These are phyloP conservation scores for Hippoglossus stenolepis DNA, from an alignment of 2,113 vertebrate genomes.

Conservation along the genomic window DNA sequence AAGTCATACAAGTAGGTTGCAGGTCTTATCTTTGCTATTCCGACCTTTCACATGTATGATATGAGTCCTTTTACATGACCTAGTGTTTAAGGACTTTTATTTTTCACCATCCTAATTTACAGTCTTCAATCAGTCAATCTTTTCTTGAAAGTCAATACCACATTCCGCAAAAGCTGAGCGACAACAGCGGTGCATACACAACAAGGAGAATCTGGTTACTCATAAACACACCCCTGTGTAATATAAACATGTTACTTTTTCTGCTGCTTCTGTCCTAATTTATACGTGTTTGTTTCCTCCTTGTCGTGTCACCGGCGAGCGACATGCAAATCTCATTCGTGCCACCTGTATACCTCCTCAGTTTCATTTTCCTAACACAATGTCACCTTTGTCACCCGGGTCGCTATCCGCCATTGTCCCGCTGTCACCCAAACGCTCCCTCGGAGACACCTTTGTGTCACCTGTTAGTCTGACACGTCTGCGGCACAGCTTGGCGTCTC, in stretches of 20 bases:
- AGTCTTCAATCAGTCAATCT: too few relatives aligned
- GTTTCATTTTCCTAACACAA: slow-evolving; percentile 23
- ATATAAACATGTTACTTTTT: neutral
- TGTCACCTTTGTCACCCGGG: slow-evolving; percentile 60
- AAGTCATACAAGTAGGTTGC: too few relatives aligned
- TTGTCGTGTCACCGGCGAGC: slow-evolving; percentile 12
- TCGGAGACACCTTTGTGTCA: slow-evolving; percentile 60
- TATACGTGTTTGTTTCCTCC: slow-evolving; percentile 1
- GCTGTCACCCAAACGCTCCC: slow-evolving; percentile 50
- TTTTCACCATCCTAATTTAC: too few relatives aligned
- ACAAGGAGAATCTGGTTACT: neutral
- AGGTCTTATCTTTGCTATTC: too few relatives aligned
- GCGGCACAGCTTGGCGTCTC: slow-evolving; percentile 49
- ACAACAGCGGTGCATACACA: neutral
- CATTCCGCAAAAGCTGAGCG: neutral
- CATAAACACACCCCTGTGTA: neutral
- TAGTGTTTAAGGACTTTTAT: too few relatives aligned
- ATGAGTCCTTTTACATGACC: too few relatives aligned
- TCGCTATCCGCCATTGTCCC: slow-evolving; percentile 61
- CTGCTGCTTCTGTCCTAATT: neutral
- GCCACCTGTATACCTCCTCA: slow-evolving; percentile 27
- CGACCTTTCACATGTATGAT: too few relatives aligned
- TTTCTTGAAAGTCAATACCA: neutral
- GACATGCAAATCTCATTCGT: slow-evolving; percentile 29
- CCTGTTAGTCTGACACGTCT: slow-evolving; percentile 71